phyloP scores from a whole-genome alignment of 2,888 invertebrate species.

The Plagodis pulveraria region DNA sequence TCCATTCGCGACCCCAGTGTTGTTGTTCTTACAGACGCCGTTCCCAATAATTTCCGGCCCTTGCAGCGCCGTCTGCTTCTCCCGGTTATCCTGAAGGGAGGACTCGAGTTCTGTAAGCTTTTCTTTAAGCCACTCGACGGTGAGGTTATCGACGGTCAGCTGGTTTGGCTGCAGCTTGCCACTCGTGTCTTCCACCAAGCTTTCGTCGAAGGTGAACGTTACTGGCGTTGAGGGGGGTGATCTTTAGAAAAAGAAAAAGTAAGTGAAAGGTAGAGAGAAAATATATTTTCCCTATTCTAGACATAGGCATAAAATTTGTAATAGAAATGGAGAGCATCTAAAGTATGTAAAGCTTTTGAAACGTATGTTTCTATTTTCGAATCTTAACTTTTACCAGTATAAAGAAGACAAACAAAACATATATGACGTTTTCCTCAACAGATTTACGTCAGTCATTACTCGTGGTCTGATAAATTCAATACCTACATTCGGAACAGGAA shows the following conservation, averaged over 20 bases:
- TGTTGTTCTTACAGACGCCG: conserved; percentile 79
- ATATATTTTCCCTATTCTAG: too few relatives aligned
- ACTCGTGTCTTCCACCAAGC: conserved; percentile 94
- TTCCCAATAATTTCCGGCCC: conserved; percentile 82
- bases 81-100: conserved; percentile 92
- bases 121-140: conserved; percentile 94
- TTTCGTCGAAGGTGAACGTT: conserved; percentile 94
- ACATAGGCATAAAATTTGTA: too few relatives aligned
- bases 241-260: conserved; percentile 74
- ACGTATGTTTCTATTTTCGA: too few relatives aligned
- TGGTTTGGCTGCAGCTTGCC: conserved; percentile 95
- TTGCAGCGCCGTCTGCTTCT: conserved; percentile 86
- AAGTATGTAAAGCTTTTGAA: too few relatives aligned
- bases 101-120: conserved; percentile 91
- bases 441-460: too few relatives aligned
- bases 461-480: too few relatives aligned
- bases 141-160: conserved; percentile 96
- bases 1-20: conserved; percentile 79
- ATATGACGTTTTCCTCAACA: too few relatives aligned
- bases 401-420: too few relatives aligned
- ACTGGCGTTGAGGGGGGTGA: conserved; percentile 91
- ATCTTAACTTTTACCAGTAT: too few relatives aligned
- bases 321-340: too few relatives aligned
- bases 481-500: too few relatives aligned
- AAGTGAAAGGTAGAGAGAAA: too few relatives aligned